These are phyloP conservation scores for Brachypteracias leptosomus DNA, from an alignment of 2,113 vertebrate genomes.

Conservation along the genomic window DNA sequence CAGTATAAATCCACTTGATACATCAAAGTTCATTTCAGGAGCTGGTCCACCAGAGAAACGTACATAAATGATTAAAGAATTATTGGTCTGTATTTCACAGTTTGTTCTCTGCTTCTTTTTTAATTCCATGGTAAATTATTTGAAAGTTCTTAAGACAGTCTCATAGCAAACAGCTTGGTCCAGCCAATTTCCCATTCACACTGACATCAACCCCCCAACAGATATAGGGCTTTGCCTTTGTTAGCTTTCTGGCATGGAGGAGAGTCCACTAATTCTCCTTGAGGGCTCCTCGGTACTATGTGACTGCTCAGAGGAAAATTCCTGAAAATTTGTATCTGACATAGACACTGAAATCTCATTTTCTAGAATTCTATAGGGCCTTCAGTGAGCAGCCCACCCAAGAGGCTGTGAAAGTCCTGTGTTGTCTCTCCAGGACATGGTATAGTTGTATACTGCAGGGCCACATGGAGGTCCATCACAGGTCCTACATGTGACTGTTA, in stretches of 20 bases:
- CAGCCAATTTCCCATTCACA: not conserved
- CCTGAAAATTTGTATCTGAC: not conserved
- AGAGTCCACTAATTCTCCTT: not conserved
- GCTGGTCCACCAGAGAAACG: not conserved
- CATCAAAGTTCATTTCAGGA: constrained; percentile 30
- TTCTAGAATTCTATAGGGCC: not conserved
- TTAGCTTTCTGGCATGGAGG: not conserved
- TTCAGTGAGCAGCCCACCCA: not conserved
- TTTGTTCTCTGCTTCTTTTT: not conserved
- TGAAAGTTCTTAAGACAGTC: not conserved
- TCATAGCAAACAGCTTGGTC: not conserved
- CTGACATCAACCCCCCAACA: not conserved
- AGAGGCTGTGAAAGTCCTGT: not conserved
- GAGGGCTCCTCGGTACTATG: rapidly evolving
- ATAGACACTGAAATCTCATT: not conserved
- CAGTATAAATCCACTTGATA: constrained; percentile 18
- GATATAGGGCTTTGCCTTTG: not conserved
- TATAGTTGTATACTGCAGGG: rapidly evolving
- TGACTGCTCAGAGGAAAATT: not conserved
- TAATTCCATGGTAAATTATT: not conserved
- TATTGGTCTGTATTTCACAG: not conserved
- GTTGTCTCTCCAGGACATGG: not conserved
- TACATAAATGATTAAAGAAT: not conserved
- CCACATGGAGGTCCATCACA: not conserved
- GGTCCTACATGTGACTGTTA: not conserved